Evolutionary conservation across 2,888 invertebrate genomes (phyloP), one percentile per base, ranked within the genome.

Genomic region (Yponomeuta sedellus): DNA sequence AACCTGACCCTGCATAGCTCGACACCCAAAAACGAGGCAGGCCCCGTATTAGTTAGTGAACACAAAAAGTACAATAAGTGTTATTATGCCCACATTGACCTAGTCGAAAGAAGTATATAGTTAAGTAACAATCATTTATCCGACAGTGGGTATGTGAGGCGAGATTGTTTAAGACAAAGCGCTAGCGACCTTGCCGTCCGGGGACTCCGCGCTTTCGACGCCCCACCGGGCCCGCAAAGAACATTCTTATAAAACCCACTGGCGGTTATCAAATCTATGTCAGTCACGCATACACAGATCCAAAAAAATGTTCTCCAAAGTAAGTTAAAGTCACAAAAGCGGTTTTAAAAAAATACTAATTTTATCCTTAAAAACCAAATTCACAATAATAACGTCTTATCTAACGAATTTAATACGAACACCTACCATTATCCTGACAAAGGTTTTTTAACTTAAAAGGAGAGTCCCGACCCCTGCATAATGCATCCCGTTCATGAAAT

Each of bases 221-320:
- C 88, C 87, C 87, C 89, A 87, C 90, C 88, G 86, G 77, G 76
- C 75, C 72, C 74, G 69, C 79, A 69, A 34, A 34, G 72, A 77
- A 72, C 74, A 79, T 83, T 87, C 86, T 88, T 91, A 91, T 90
- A 91, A 90, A 91, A 90, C 84, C 83, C 82, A 85, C 80, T 72
- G 79, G 74, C 76, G 75, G 71, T 80, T 79, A 84, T 83, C 86
- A 81, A 77, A 81, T 80, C 81, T 82, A 85, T 85, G 84, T 85
- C 85, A 91, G 87, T 88, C 83, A 86, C 83, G 80, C 80, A 83
- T 79, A 75, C 79, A 56, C 56, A 78, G 77, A 82, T 78, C 79
- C 81, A 79, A 80, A 82, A 88, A 84, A 87, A 90, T 90, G 90
- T 87, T 89, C 75, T 71, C 85, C 70, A 87, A 86, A 87, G 91